Evolutionary conservation across 2,888 invertebrate species (phyloP), one percentile per base, ranked within the genome.

Genomic region (Drosophila algonquin): DNA sequence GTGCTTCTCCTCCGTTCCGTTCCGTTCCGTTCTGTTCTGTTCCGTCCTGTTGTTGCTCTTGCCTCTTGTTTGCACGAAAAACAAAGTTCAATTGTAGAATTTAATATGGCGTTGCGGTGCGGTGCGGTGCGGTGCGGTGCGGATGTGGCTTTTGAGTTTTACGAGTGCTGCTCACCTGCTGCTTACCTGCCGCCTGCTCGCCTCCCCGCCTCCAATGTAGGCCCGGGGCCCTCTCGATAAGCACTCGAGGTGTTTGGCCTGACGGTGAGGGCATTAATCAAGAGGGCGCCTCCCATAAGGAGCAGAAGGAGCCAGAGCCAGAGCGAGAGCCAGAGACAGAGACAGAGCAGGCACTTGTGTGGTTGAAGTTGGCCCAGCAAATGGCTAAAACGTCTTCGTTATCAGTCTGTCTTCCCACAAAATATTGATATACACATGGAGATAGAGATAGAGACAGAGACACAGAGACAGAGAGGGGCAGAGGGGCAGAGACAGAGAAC

Each of bases 81-180:
- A 69, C 63, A 67, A 79, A 79, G 80, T 77, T 79, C 63, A 63
- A 77, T 76, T 73, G 57, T 52, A 64, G 73, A 79, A 76, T 77
- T 79, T 76, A 73, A 76, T 79, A 79, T 76, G 79, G 65, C 67
- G 67, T 67, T 18, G 18, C 18, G 18, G 18, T 18, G 18, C 1
- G n/a, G n/a, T n/a, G n/a, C n/a, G n/a, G n/a, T n/a, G n/a, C 18
- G 18, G 18, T 18, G 64, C 67, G 68, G 65, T 40, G 72, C 79
- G 76, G 72, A 79, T 77, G 76, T 79, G 73, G 77, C 73, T 79
- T 76, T 68, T 60, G 73, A 79, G 72, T 79, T 77, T 67, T 59
- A 79, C 62, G 69, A 70, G 71, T 71, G 57, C 68, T 40, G 44
- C 45, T 67, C 68, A 68, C 50, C 67, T 68, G 56, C 68, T 24